Conservation (phyloP, 2,888 invertebrate genomes). For the Cotesia congregata region DNA sequence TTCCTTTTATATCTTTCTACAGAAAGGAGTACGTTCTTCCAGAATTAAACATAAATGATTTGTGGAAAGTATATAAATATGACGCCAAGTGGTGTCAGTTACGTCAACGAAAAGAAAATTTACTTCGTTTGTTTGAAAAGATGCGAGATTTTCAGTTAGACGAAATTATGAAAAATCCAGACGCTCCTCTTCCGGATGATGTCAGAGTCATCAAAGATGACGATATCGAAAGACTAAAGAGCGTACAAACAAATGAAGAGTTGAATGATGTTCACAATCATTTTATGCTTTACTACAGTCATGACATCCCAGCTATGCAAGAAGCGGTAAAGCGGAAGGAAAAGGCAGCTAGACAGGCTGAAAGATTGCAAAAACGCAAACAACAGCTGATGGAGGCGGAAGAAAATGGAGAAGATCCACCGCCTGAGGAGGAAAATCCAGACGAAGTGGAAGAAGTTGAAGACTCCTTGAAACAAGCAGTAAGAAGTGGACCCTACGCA, state of each 20-base stretch:
- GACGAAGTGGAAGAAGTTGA: conserved; percentile 72
- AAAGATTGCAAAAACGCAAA: conserved; percentile 70
- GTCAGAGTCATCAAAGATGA: conserved; percentile 87
- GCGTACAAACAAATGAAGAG: conserved; percentile 89
- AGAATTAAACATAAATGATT: conserved; percentile 92
- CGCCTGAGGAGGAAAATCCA: conserved; percentile 71
- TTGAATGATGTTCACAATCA: conserved; percentile 93
- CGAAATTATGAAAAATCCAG: conserved; percentile 83
- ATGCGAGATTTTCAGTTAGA: conserved; percentile 94
- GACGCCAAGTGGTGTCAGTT: conserved; percentile 97
- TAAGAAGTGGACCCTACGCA: conserved; percentile 89
- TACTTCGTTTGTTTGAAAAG: conserved; percentile 86
- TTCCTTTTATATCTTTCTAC: conserved; percentile 98
- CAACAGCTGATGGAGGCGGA: conserved; percentile 76
- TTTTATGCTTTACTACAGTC: conserved; percentile 92
- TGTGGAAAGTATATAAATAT: conserved; percentile 98
- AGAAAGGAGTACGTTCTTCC: conserved; percentile 97
- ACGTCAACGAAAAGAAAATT: conserved; percentile 85
- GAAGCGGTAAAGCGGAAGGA: conserved; percentile 79
- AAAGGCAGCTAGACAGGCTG: conserved; percentile 75
- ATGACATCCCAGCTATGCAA: conserved; percentile 87
- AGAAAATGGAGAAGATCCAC: conserved; percentile 76
- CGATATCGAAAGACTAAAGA: conserved; percentile 84
- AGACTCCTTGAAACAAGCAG: conserved; percentile 85
- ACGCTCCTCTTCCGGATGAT: conserved; percentile 87